phyloP scores from a whole-genome alignment of 2,113 vertebrate species.

The Elephas maximus region DNA sequence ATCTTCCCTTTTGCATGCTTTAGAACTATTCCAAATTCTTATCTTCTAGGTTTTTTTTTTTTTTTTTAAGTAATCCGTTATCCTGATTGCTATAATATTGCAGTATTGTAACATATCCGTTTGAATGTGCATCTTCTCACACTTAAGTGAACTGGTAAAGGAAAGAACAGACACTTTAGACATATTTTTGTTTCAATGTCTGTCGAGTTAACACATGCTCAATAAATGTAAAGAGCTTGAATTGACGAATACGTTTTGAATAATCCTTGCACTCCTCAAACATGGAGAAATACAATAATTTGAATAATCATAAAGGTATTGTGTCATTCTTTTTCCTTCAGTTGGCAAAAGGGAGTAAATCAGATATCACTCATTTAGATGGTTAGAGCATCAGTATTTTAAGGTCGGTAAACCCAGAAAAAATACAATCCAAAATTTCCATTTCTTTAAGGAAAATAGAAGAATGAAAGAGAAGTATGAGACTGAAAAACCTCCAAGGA shows the following conservation, averaged over 20 bases:
- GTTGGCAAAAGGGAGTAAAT: not conserved
- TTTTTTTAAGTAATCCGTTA: not conserved
- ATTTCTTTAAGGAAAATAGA: not conserved
- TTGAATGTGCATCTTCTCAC: not conserved
- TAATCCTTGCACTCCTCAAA: not conserved
- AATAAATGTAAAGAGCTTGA: slow-evolving; percentile 19
- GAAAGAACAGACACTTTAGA: not conserved
- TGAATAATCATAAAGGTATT: slow-evolving; percentile 6
- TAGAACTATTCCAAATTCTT: not conserved
- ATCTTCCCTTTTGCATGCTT: not conserved
- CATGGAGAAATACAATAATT: not conserved
- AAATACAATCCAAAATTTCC: not conserved
- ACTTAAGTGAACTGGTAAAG: not conserved
- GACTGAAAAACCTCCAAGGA: not conserved
- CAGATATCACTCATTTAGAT: not conserved
- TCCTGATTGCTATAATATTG: not conserved
- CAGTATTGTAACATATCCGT: not conserved
- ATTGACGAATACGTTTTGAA: slow-evolving; percentile 3
- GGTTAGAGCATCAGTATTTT: not conserved
- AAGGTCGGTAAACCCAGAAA: not conserved
- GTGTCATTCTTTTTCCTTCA: not conserved
- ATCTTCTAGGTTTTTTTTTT: not conserved
- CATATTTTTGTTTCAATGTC: not conserved
- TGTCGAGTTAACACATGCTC: not conserved
- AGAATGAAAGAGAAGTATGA: not conserved